Base-by-base conservation (phyloP, 1,140 invertebrate genomes). In the Cydia fagiglandana region DNA sequence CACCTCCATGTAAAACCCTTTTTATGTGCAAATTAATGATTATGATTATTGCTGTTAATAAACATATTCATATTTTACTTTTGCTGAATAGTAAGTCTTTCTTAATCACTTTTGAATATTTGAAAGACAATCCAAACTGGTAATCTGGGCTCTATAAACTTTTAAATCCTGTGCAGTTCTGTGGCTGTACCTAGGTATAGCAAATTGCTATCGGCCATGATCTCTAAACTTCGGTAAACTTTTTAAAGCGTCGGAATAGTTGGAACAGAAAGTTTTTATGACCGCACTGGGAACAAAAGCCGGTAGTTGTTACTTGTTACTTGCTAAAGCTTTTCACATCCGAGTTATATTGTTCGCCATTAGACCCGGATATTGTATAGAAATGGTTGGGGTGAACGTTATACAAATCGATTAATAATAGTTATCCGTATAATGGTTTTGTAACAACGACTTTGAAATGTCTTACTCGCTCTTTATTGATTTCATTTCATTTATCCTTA, bases 221-320 rank as follows among this genome's bases (percentile, higher is more conserved):
- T 56, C 53, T 17, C 53, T 56, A 17, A 56, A 56, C 53, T 56
- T 47, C 45, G 3, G 45, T 17, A 17, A 56, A 56, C 15, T 56
- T 56, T 56, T 56, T 56, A 56, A 56, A 56, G 15, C 53, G 50
- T 17, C 15, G 53, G 53, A 56, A 56, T 17, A 56, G 15, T 56
- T 15, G 53, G 53, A 56, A 56, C 53, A 17, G 53, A 56, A 56
- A 56, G 53, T 17, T 56, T 56, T 56, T 56, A 56, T 17, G 53
- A 56, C n/a, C n/a, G 53, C n/a, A 17, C 53, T n/a, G 45, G 7
- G 53, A 56, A 56, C 53, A 56, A 56, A 17, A 13, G 53, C 53
- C 15, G n/a, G n/a, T 56, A 56, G 53, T 56, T 56, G 53, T 56
- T 56, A 56, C 15, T 56, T 56, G 53, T 56, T 56, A n/a, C n/a